A percentile compares a stretch with the other conserved stretches of the same genome.
Evolutionary conservation across 2,888 invertebrate genomes (phyloP).

Genomic region (Caenorhabditis sp.): DNA sequence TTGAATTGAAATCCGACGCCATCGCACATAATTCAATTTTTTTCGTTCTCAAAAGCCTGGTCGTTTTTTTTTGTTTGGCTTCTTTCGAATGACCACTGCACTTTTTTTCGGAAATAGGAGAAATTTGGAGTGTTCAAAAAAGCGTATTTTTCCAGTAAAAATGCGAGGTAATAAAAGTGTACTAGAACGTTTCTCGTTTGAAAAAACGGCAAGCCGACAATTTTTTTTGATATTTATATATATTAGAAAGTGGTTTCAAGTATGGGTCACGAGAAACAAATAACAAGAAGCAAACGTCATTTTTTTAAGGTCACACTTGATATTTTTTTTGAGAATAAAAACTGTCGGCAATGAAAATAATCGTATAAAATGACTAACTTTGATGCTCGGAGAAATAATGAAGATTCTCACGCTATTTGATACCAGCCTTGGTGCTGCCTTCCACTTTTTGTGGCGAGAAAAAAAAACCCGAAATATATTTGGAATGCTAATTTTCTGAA

Average conservation of each 20-base stretch:
- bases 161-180: no score
- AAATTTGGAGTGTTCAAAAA: background rate
- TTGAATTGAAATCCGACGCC: background rate
- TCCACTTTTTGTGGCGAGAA: no score
- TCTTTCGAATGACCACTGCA: background rate
- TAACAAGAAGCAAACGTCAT: background rate
- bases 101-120: background rate
- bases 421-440: background rate
- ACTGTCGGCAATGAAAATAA: background rate
- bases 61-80: background rate
- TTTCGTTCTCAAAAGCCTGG: background rate
- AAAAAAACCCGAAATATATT: no score
- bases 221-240: no score
- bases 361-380: background rate
- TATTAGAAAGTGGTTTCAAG: background rate
- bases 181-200: no score
- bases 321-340: background rate
- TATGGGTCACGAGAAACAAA: conserved; percentile 1
- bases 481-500: no score
- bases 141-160: background rate
- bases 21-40: background rate
- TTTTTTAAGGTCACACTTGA: background rate
- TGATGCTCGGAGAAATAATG: background rate
- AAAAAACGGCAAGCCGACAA: no score
- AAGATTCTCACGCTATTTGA: conserved; percentile 29